A percentile compares a stretch with the other conserved stretches of the same genome.
Conservation (phyloP, 1,140 invertebrate species). For the Drosophila nigrodunni region DNA sequence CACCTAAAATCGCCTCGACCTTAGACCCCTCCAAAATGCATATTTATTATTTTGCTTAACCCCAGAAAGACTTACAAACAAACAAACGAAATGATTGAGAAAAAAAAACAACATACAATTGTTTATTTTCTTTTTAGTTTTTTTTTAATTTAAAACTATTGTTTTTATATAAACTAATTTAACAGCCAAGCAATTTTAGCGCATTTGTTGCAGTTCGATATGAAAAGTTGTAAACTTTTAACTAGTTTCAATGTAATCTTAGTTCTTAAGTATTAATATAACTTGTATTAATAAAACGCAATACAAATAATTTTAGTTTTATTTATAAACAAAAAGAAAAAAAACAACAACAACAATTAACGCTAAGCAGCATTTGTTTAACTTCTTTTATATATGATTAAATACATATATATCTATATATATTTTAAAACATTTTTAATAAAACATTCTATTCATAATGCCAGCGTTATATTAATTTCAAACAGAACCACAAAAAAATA, state of each 20-base stretch:
- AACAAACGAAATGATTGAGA: background rate
- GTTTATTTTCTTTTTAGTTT: slow-evolving; percentile 47
- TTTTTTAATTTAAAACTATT: background rate
- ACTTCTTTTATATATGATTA: slow-evolving; percentile 61
- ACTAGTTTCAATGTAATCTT: slow-evolving; percentile 78
- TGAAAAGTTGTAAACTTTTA: slow-evolving; percentile 61
- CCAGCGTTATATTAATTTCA: slow-evolving; percentile 63
- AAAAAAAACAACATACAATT: slow-evolving; percentile 12
- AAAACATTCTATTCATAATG: slow-evolving; percentile 76
- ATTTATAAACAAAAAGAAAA: slow-evolving; percentile 56
- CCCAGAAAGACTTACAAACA: slow-evolving; percentile 27
- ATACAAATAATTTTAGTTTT: slow-evolving; percentile 81
- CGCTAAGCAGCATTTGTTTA: slow-evolving; percentile 78
- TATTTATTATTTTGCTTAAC: slow-evolving; percentile 33
- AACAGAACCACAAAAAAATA: slow-evolving; percentile 40
- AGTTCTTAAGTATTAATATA: slow-evolving; percentile 66
- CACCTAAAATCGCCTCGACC: slow-evolving; percentile 19
- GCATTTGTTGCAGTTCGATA: slow-evolving; percentile 71
- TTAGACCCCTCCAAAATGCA: slow-evolving; percentile 11
- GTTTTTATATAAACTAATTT: slow-evolving; percentile 37
- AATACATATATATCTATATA: slow-evolving; percentile 39
- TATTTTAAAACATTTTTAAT: slow-evolving; percentile 79
- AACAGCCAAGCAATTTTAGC: slow-evolving; percentile 57
- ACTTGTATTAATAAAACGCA: slow-evolving; percentile 80
- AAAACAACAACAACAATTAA: slow-evolving; percentile 51